These are phyloP conservation scores for Pseudois nayaur DNA, from an alignment of 2,113 vertebrate species.

Conservation along the genomic window DNA sequence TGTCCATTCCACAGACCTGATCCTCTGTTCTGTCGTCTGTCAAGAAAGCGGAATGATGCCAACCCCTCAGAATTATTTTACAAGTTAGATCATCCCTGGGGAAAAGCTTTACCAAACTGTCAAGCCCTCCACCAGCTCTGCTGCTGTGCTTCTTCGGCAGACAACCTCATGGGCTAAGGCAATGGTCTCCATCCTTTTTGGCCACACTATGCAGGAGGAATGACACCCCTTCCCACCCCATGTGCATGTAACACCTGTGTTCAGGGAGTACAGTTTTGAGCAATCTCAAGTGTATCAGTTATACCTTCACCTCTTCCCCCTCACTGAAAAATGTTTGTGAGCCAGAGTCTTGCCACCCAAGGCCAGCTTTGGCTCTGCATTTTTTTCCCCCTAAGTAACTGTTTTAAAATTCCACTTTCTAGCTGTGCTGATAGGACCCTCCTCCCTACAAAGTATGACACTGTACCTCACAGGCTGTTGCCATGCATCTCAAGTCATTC, in stretches of 20 bases:
- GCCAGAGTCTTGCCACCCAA: neutral
- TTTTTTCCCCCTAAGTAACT: neutral
- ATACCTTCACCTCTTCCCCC: neutral
- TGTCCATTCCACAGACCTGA: neutral
- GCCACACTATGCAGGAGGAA: neutral
- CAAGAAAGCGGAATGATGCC: neutral
- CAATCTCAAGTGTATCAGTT: neutral
- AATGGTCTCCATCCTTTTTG: neutral
- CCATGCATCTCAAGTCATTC: neutral
- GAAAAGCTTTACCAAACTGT: neutral
- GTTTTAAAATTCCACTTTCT: neutral
- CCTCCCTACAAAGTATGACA: neutral
- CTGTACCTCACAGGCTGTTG: neutral
- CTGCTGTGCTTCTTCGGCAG: neutral
- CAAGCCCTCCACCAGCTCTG: neutral
- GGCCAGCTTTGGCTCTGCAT: neutral
- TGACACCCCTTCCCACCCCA: rapidly evolving
- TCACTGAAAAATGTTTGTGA: neutral
- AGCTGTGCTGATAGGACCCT: neutral
- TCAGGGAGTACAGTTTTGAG: neutral
- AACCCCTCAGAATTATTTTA: neutral
- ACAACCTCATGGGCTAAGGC: neutral
- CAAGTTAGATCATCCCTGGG: neutral
- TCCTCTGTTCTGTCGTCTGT: neutral
- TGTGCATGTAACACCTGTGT: neutral